Evolutionary conservation across 2,888 invertebrate genomes (phyloP), one percentile per base, ranked within the genome.

Genomic region (Drosophila pegasa): DNA sequence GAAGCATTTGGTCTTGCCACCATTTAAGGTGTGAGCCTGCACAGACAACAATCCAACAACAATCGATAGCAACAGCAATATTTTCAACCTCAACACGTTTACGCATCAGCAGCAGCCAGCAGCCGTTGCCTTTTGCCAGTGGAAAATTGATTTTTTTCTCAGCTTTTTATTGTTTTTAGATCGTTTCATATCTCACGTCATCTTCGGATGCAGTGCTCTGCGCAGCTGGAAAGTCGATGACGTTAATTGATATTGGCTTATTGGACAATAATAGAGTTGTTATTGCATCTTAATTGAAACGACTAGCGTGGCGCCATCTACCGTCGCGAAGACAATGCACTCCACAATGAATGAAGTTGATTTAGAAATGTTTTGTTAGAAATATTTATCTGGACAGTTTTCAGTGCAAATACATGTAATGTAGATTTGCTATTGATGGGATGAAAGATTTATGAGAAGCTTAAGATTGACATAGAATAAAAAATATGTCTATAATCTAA

Each of bases 211-310:
- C 29, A 14, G 10, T 10, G 25, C 66, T 62, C 61, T 14, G 43
- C 48, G 57, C 75, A 75, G 55, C 75, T 75, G 75, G 60, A 63
- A 61, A 66, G 71, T 60, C 71, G 77, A 66, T 70, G 83, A 75
- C 70, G 80, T 78, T 77, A 78, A 81, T 82, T 85, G 83, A 78
- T 79, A 77, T 60, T 85, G 79, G 79, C 75, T 72, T 70, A 79
- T 73, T 65, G 76, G 59, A 62, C 65, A 71, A 78, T 87, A 88
- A 88, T 88, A 80, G 87, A 88, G 88, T 78, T 88, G 87, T 88
- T 88, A 88, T 81, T 85, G 83, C 70, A 74, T 76, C 80, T 88
- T 88, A 88, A 88, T 88, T 87, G 85, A 85, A 84, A 71, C 66
- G 69, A 58, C 67, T 63, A 50, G 38, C 31, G 48, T 69, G 75